A percentile compares a stretch with the other conserved stretches of the same genome.
phyloP scores from a whole-genome alignment of 2,113 vertebrate species.

The Oryzias woworae region DNA sequence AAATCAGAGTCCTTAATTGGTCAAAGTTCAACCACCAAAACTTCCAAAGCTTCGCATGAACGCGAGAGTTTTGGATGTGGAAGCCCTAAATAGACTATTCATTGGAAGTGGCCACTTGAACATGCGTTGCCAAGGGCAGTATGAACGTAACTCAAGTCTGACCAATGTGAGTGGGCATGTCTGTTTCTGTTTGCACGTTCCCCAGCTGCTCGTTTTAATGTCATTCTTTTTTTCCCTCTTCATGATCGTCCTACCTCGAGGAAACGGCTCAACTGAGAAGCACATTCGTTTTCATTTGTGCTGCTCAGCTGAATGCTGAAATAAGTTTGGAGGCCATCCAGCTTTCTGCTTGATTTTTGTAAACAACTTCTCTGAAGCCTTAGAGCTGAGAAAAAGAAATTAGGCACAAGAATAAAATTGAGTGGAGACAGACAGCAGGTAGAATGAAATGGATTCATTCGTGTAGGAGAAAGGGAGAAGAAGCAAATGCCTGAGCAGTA shows the following conservation, averaged over 20 bases:
- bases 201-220: conserved; percentile 12
- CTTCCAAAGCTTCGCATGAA: no score
- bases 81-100: no score
- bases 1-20: no score
- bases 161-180: not conserved
- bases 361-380: conserved; percentile 61
- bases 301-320: conserved; percentile 49
- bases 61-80: no score
- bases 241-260: conserved; percentile 49
- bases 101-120: no score
- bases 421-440: conserved; percentile 16
- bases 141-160: not conserved
- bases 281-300: conserved; percentile 62
- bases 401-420: conserved; percentile 37
- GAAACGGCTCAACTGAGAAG: conserved; percentile 38
- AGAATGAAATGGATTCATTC: not conserved
- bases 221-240: conserved; percentile 25
- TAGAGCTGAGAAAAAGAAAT: conserved; percentile 32
- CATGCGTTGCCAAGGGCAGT: no score
- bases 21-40: no score
- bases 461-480: conserved; percentile 1
- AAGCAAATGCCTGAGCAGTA: conserved; percentile 20
- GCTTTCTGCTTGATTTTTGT: conserved; percentile 32
- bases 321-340: conserved; percentile 53
- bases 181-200: conserved; percentile 10